Base-by-base conservation (phyloP, 1,140 invertebrate genomes). In the Bombus pascuorum region DNA sequence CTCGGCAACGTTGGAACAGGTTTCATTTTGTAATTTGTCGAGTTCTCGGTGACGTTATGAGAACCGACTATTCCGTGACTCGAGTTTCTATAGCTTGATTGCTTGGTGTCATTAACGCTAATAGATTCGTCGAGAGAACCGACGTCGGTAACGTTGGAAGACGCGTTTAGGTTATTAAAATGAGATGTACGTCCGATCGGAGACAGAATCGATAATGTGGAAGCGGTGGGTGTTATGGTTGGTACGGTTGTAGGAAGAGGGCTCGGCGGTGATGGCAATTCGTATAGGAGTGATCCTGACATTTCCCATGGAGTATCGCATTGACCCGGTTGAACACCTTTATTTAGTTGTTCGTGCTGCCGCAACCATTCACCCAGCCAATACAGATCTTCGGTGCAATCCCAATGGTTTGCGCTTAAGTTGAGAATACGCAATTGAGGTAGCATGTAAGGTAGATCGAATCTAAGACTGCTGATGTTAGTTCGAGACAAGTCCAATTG, bases 401-500 rank as follows among this genome's bases (percentile, higher is more conserved):
- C 96, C 91, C 97, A 96, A 28, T 95, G 93, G 91, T 97, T 97
- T 3, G 96, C 96, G 59, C 95, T 93, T 37, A 97, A 90, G 87
- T 96, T 94, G 3, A 97, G 91, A 13, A 94, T 93, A 72, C 95
- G 96, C 74, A 98, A 91, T 89, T 97, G 96, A 0, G 97, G 97
- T 65, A 98, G 95, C 88, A 97, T 96, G 87, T 96, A 96, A 42
- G 96, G 94, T 34, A 98, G 94, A 91, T 98, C 97, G 59, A 96
- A 95, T 85, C 97, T 95, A 25, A 98, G 94, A 42, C 94, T 95
- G 47, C 96, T 96, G 80, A 98, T 95, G 85, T 96, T 96, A 57
- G 96, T 96, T 83, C 96, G 95, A 76, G 97, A 96, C 62, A 98
- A 93, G 93, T 98, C 96, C 32, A 98, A 94, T 85, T 97, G 96